phyloP scores from a whole-genome alignment of 1,140 invertebrate species.

The Orius insidiosus region DNA sequence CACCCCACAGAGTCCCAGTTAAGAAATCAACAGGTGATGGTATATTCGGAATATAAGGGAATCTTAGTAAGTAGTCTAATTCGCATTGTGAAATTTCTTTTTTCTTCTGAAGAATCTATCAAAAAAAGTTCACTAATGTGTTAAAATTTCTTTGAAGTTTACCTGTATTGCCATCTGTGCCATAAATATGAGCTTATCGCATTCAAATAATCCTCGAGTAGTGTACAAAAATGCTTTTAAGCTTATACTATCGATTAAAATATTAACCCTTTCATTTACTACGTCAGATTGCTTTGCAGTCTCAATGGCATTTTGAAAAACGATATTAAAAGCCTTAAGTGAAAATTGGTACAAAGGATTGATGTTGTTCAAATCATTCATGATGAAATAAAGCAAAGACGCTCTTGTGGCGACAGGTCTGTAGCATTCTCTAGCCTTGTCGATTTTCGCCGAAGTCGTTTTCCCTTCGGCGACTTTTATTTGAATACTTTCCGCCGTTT shows the following conservation, averaged over 20 bases:
- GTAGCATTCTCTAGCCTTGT: slow-evolving; percentile 77
- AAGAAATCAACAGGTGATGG: slow-evolving; percentile 71
- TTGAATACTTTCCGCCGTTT: slow-evolving; percentile 79
- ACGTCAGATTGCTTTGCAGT: slow-evolving; percentile 46
- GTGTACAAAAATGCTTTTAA: slow-evolving; percentile 78
- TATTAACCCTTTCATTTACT: slow-evolving; percentile 50
- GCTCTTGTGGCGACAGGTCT: slow-evolving; percentile 67
- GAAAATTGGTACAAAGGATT: slow-evolving; percentile 96
- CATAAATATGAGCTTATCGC: slow-evolving; percentile 81
- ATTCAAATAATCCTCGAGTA: slow-evolving; percentile 77
- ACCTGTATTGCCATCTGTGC: slow-evolving; percentile 76
- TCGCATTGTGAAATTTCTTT: slow-evolving; percentile 53
- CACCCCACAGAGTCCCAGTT: slow-evolving; percentile 69
- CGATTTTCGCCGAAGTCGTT: slow-evolving; percentile 70
- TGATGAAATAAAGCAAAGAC: slow-evolving; percentile 83
- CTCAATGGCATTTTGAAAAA: slow-evolving; percentile 75
- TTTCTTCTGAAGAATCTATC: slow-evolving; percentile 44
- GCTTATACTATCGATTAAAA: slow-evolving; percentile 76
- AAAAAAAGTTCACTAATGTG: background rate
- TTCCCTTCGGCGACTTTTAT: slow-evolving; percentile 70
- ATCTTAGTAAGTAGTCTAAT: slow-evolving; percentile 75
- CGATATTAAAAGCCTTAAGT: slow-evolving; percentile 81
- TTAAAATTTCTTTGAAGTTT: background rate
- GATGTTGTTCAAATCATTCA: slow-evolving; percentile 84
- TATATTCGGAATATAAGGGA: slow-evolving; percentile 43